A percentile compares a stretch with the other conserved stretches of the same genome.
Conservation (phyloP, 2,113 vertebrate species). For the Leptocoma aspasia region DNA sequence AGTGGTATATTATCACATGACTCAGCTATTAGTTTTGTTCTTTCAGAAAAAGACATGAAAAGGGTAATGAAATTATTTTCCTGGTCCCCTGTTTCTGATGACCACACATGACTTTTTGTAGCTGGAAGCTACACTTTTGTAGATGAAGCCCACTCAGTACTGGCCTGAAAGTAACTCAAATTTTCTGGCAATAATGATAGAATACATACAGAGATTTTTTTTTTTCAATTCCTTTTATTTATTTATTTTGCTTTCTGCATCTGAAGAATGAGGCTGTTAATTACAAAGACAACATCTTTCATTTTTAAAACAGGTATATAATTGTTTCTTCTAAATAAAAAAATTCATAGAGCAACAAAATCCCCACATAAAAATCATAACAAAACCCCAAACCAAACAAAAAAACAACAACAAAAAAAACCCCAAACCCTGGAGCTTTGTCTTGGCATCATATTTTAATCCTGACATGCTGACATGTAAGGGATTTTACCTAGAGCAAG, state of each 20-base stretch:
- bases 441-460: background rate
- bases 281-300: background rate
- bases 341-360: background rate
- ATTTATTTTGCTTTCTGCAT: background rate
- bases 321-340: background rate
- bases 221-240: background rate
- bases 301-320: background rate
- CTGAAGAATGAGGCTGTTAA: background rate
- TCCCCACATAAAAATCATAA: background rate
- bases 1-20: background rate
- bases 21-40: background rate
- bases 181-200: background rate
- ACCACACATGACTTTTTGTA: background rate
- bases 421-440: background rate
- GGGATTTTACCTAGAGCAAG: background rate
- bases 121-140: background rate
- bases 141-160: background rate
- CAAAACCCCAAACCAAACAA: background rate
- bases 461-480: background rate
- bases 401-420: background rate
- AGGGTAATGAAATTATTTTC: background rate
- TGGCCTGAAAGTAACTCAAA: background rate
- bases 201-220: accelerated
- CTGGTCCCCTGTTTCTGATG: background rate
- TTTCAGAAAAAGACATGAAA: background rate